These are phyloP conservation scores for Mercenaria mercenaria DNA, from an alignment of 1,140 invertebrate species.

Conservation along the genomic window DNA sequence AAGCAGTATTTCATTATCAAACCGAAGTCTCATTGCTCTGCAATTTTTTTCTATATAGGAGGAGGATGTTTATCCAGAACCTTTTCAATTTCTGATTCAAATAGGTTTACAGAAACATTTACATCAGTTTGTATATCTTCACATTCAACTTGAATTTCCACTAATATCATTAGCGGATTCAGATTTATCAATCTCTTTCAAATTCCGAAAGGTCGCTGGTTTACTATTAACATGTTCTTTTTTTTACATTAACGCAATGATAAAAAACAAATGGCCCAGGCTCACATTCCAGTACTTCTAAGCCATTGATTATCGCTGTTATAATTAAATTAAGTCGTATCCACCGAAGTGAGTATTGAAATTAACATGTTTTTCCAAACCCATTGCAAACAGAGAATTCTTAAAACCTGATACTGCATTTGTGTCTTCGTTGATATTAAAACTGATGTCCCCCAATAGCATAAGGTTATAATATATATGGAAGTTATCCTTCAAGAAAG, in stretches of 20 bases:
- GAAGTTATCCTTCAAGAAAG: too few relatives aligned
- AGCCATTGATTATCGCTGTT: not conserved
- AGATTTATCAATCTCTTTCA: too few relatives aligned
- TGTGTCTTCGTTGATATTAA: not conserved
- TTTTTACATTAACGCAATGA: not conserved
- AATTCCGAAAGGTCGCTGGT: not conserved
- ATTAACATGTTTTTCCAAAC: constrained; percentile 14
- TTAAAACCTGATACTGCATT: not conserved
- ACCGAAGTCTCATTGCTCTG: too few relatives aligned
- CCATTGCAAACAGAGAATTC: constrained; percentile 11
- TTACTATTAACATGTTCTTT: too few relatives aligned
- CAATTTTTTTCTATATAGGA: not conserved
- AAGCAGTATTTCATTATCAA: too few relatives aligned
- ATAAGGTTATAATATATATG: too few relatives aligned
- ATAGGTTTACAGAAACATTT: not conserved
- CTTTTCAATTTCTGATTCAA: not conserved
- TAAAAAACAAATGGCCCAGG: not conserved
- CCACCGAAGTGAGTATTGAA: constrained; percentile 2
- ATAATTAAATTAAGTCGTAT: not conserved
- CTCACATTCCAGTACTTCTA: not conserved
- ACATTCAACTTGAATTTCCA: not conserved
- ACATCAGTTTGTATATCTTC: not conserved
- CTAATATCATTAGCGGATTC: not conserved
- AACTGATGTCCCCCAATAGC: not conserved
- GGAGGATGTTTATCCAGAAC: not conserved